A percentile compares a stretch with the other conserved stretches of the same genome.
These are phyloP conservation scores for Stercorarius parasiticus DNA, from an alignment of 2,113 vertebrate genomes.

Conservation along the genomic window DNA sequence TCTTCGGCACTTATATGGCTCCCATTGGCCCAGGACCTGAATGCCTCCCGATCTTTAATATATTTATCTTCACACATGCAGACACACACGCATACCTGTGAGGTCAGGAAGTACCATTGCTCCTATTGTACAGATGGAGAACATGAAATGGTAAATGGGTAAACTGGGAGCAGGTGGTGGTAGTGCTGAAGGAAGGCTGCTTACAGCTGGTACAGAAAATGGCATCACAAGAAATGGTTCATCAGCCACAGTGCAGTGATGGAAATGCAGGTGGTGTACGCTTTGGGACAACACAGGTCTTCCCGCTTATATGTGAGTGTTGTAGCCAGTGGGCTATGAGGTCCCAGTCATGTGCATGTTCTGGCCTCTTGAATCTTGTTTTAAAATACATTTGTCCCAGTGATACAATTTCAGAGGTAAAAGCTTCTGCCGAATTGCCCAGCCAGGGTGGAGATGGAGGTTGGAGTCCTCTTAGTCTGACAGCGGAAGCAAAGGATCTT, in stretches of 20 bases:
- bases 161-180: slow-evolving; percentile 28
- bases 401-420: not conserved
- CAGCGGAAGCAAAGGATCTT: not conserved
- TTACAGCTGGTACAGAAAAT: not conserved
- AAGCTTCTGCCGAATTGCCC: not conserved
- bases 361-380: not conserved
- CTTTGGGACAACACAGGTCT: not conserved
- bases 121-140: slow-evolving; percentile 21
- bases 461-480: not conserved
- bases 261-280: not conserved
- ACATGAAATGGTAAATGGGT: slow-evolving; percentile 16
- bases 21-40: slow-evolving; percentile 32
- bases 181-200: not conserved
- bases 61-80: slow-evolving; percentile 63
- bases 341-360: not conserved
- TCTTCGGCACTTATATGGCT: slow-evolving; percentile 60
- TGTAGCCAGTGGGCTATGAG: not conserved
- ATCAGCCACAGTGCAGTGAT: fast-evolving
- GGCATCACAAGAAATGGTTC: not conserved
- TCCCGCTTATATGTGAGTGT: fast-evolving
- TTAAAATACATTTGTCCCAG: not conserved
- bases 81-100: slow-evolving; percentile 31
- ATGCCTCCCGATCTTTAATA: slow-evolving; percentile 50
- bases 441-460: not conserved
- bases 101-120: slow-evolving; percentile 46